Percentiles rank a stretch among this genome's conserved stretches.
These are phyloP conservation scores for Oreocharis arfaki DNA, from an alignment of 2,113 vertebrate species.

Conservation along the genomic window DNA sequence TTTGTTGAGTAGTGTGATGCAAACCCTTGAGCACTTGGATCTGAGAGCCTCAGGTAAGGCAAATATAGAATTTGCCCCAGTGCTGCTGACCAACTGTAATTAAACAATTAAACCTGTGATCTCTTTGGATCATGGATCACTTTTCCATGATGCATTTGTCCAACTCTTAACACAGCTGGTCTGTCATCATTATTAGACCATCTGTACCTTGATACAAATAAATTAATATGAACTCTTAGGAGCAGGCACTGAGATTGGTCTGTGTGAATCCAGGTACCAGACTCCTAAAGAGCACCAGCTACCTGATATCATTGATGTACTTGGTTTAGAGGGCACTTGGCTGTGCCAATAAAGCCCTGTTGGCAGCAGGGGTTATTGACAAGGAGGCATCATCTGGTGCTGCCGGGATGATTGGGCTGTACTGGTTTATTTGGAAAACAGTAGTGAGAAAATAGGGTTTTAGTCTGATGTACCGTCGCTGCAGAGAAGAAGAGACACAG, in stretches of 20 bases:
- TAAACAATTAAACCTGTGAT: not conserved
- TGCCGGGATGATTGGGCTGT: not conserved
- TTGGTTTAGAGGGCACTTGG: not conserved
- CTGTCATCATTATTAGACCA: not conserved
- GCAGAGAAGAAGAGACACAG: not conserved
- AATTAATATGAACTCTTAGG: not conserved
- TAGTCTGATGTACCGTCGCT: not conserved
- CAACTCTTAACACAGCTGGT: not conserved
- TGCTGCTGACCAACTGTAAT: not conserved
- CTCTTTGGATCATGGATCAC: not conserved
- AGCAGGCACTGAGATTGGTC: not conserved
- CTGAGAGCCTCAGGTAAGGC: not conserved
- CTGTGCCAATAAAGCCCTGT: not conserved
- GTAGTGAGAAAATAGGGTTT: not conserved
- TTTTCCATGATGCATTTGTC: not conserved
- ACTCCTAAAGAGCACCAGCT: not conserved
- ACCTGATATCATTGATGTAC: not conserved
- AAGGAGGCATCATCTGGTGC: not conserved
- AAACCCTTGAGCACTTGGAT: not conserved
- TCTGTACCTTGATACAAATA: not conserved
- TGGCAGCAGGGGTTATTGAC: not conserved
- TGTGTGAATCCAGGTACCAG: not conserved
- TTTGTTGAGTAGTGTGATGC: not conserved
- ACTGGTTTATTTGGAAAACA: not conserved
- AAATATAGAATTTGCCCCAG: not conserved